Conservation (phyloP, 2,113 vertebrate species). For the Cavia aperea region DNA sequence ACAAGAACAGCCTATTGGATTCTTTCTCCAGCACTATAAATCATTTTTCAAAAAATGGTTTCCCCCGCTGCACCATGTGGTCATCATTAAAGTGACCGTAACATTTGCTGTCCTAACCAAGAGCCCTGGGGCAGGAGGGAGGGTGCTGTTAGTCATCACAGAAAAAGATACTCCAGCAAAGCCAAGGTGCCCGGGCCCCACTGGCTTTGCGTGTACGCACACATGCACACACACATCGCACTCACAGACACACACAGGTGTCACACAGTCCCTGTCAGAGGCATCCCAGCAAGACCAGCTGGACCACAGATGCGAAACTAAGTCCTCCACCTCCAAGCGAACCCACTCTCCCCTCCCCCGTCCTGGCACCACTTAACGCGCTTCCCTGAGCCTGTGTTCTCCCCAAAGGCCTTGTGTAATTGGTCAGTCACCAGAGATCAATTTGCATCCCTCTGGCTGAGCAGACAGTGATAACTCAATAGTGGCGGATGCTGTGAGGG, state of each 20-base stretch:
- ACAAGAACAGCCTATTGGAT: background rate
- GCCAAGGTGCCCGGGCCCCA: background rate
- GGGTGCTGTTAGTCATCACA: background rate
- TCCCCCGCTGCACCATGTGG: background rate
- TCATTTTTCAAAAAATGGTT: background rate
- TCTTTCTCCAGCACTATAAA: background rate
- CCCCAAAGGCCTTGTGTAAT: conserved; percentile 35
- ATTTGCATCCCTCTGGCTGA: conserved; percentile 52
- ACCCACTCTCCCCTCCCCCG: background rate
- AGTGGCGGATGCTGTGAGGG: background rate
- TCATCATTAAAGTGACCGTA: background rate
- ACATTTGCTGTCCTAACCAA: background rate
- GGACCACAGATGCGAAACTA: background rate
- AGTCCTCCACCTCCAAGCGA: conserved; percentile 4
- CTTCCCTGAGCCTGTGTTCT: conserved; percentile 57
- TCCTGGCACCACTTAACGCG: conserved; percentile 31
- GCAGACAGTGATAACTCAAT: conserved; percentile 28
- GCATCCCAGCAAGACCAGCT: background rate
- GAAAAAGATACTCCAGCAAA: background rate
- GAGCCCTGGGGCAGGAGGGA: background rate
- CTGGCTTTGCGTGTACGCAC: background rate
- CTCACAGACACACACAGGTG: background rate
- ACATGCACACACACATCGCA: background rate
- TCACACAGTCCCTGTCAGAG: background rate
- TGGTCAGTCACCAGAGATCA: conserved; percentile 64